A percentile compares a stretch with the other conserved stretches of the same genome.
These are phyloP conservation scores for Loriculus beryllinus DNA, from an alignment of 2,797 vertebrate genomes.

Conservation along the genomic window DNA sequence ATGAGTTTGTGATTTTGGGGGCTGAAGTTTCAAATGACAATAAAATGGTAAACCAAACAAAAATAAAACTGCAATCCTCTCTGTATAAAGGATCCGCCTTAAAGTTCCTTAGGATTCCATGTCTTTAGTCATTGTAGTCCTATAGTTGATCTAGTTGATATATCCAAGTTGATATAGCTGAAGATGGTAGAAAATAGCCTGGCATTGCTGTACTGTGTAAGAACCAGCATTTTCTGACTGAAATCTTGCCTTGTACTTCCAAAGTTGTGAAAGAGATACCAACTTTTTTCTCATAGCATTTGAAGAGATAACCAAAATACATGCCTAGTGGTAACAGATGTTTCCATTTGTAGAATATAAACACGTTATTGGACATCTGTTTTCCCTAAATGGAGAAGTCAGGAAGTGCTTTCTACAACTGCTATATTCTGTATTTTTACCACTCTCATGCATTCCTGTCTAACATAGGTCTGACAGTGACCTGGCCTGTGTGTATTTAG, in stretches of 20 bases:
- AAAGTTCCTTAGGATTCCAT: not conserved
- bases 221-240: not conserved
- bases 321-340: conserved; percentile 49
- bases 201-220: not conserved
- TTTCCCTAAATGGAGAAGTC: conserved; percentile 47
- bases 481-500: not conserved
- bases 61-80: not conserved
- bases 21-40: not conserved
- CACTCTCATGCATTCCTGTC: not conserved
- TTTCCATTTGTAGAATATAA: conserved; percentile 66
- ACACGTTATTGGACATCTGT: conserved; percentile 49
- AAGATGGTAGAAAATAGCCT: not conserved
- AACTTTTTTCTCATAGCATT: conserved; percentile 66
- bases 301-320: conserved; percentile 58
- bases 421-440: not conserved
- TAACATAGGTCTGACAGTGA: not conserved
- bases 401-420: conserved; percentile 50
- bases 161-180: not conserved
- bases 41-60: not conserved
- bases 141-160: too few species aligned
- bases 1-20: not conserved
- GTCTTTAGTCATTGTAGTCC: not conserved
- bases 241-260: not conserved
- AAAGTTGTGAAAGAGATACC: not conserved
- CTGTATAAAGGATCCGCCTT: not conserved